Percentiles rank a stretch among this genome's conserved stretches.
Conservation (phyloP, 2,113 vertebrate species). For the Austrofundulus limnaeus region DNA sequence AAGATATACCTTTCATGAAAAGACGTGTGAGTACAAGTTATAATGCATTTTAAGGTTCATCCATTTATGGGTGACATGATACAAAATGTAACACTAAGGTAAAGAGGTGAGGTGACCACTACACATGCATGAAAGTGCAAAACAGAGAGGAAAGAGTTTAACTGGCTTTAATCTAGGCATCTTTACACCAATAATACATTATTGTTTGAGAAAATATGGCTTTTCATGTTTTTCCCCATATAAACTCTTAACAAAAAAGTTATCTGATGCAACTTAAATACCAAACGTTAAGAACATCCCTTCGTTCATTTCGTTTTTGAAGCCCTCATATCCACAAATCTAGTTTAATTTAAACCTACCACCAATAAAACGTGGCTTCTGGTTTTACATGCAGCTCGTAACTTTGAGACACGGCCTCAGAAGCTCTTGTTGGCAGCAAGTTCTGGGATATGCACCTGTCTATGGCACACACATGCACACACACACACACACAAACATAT, state of each 20-base stretch:
- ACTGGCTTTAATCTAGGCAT: no score
- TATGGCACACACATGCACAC: constrained; percentile 14
- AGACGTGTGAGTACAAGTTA: no score
- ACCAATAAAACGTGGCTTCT: constrained; percentile 69
- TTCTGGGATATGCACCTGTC: constrained; percentile 64
- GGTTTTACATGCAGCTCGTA: constrained; percentile 66
- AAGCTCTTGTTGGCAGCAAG: constrained; percentile 49
- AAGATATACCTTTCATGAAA: no score
- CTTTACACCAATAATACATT: no score
- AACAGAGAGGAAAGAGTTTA: no score
- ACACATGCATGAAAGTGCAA: no score
- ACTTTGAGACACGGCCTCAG: constrained; percentile 55
- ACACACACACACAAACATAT: constrained; percentile 30
- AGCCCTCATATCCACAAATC: constrained; percentile 71
- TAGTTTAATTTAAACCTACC: constrained; percentile 71
- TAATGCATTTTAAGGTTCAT: no score
- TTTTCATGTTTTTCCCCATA: no score
- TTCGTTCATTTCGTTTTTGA: constrained; percentile 55
- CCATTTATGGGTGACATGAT: no score
- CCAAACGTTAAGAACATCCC: constrained; percentile 49
- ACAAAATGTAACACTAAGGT: no score
- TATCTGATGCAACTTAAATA: constrained; percentile 24
- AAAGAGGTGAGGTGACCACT: no score
- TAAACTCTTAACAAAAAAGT: not conserved
- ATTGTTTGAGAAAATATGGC: no score